A percentile compares a stretch with the other conserved stretches of the same genome.
These are phyloP conservation scores for Ips nitidus DNA, from an alignment of 1,140 invertebrate species.

Conservation along the genomic window DNA sequence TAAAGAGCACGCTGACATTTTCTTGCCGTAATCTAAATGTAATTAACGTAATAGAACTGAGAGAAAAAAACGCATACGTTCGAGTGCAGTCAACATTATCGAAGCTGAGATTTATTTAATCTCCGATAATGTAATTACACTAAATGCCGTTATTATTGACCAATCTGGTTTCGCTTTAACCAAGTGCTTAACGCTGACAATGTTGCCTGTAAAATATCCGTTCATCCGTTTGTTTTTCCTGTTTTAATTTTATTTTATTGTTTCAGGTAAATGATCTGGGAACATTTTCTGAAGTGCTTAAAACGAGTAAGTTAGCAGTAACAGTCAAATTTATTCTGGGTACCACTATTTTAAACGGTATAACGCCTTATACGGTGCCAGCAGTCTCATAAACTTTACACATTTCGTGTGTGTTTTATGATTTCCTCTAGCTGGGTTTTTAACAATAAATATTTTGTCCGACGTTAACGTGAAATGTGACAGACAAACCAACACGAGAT, in stretches of 20 bases:
- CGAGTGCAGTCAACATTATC: slow-evolving; percentile 5
- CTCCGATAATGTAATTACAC: slow-evolving; percentile 10
- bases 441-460: slow-evolving; percentile 11
- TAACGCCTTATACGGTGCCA: slow-evolving; percentile 12
- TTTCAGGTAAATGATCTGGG: slow-evolving; percentile 12
- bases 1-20: slow-evolving; percentile 15
- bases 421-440: slow-evolving; percentile 11
- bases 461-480: slow-evolving; percentile 5
- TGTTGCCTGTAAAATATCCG: no score
- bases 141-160: slow-evolving; percentile 7
- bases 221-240: no score
- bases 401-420: slow-evolving; percentile 25
- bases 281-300: slow-evolving; percentile 1
- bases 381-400: slow-evolving; percentile 17
- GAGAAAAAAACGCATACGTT: not conserved
- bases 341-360: slow-evolving; percentile 16
- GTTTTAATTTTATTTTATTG: not conserved
- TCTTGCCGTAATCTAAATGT: slow-evolving; percentile 16
- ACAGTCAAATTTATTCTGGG: slow-evolving; percentile 17
- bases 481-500: slow-evolving; percentile 2
- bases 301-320: slow-evolving; percentile 15
- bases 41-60: slow-evolving; percentile 7
- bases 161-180: not conserved
- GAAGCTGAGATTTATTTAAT: slow-evolving; percentile 16
- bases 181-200: no score